Evolutionary conservation across 2,797 vertebrate genomes (phyloP).

Genomic region (Tiaroga cobitis): DNA sequence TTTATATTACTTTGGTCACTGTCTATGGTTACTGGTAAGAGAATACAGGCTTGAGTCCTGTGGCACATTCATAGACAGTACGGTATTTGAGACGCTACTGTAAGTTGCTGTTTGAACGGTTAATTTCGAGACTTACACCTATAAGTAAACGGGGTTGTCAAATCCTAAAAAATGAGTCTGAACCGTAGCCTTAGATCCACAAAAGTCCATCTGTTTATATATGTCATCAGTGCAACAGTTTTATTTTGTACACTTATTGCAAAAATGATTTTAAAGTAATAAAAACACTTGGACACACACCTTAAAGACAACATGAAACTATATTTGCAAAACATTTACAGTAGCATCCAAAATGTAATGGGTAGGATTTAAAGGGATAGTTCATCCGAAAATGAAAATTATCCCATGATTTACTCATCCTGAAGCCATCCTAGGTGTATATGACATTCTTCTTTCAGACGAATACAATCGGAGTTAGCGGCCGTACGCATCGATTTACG

Average conservation of each 20-base stretch:
- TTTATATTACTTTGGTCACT: background rate
- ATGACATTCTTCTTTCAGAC: too few species aligned
- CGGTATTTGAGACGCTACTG: too few species aligned
- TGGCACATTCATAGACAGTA: too few species aligned
- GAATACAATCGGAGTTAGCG: too few species aligned
- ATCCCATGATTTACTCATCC: too few species aligned
- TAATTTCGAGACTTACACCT: background rate
- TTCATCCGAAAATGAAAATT: too few species aligned
- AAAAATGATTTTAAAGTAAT: background rate
- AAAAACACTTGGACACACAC: background rate
- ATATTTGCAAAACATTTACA: background rate
- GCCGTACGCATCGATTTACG: too few species aligned
- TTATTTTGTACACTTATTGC: background rate
- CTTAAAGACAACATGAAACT: background rate
- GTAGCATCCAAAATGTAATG: background rate
- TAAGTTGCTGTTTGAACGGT: background rate
- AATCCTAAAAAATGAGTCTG: background rate
- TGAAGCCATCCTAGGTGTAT: too few species aligned
- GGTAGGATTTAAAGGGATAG: background rate
- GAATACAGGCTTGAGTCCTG: background rate
- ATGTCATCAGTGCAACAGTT: background rate
- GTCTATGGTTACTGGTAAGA: background rate
- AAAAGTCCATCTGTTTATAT: background rate
- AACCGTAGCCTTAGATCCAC: background rate
- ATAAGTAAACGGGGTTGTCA: background rate